Base-by-base conservation (phyloP, 2,797 vertebrate species). In the Eulemur rubriventer region DNA sequence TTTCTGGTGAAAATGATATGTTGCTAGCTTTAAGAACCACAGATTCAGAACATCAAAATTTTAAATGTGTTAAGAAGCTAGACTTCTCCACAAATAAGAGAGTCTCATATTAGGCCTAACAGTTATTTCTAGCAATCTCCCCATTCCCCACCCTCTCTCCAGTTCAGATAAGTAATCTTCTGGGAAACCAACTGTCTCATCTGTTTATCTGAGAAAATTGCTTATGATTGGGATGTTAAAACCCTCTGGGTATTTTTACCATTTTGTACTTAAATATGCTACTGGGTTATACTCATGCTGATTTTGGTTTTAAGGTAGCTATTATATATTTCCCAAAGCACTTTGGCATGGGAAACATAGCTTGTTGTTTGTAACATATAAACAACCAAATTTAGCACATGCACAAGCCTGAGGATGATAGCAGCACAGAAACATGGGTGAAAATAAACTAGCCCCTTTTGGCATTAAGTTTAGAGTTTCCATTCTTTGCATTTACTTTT, bases 151-250 rank as follows among this genome's bases (percentile, higher is more conserved):
- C 16, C 4, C 17, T 28, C 10, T 12, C 10, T 9, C 22, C 13
- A 89, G 38, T 38, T 41, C 7, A 67, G 22, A 52, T n/a, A n/a
- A 76, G 4, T 65, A 89, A 43, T 76, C 35, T 81, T 91, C 30
- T 78, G 70, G 48, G 46, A 86, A 82, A 76, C 6, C 73, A 91
- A 67, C 20, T 55, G 14, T 91, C 9, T 95, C 18, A 88, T 43
- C 5, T 67, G 35, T 72, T 84, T 59, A 61, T 80, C n/a, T 93
- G 70, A 95, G 13, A 94, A 97, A 92, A 90, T 67, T 80, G 20
- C 30, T n/a, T 41, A 10, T 88, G 63, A 79, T 63, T 78, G 18
- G 9, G 20, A 81, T 69, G 6, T 76, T 88, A 81, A 59, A 88
- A 78, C 12, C 22, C 35, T 84, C 13, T 70, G 83, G 6, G 8